A percentile compares a stretch with the other conserved stretches of the same genome.
phyloP scores from a whole-genome alignment of 2,797 vertebrate genomes.

The Liparis tanakae region DNA sequence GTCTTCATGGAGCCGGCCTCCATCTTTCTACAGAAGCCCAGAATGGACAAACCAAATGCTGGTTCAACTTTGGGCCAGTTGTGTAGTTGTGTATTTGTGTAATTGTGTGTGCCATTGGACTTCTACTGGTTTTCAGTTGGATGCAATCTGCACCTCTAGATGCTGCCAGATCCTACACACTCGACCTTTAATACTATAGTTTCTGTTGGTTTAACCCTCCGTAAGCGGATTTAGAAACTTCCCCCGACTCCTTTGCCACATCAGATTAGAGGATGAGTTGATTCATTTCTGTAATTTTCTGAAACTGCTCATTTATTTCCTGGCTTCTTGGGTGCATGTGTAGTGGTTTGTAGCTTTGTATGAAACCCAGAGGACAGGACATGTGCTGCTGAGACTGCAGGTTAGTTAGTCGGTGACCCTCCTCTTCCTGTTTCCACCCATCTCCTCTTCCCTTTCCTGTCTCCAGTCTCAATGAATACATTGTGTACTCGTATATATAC shows the following conservation, averaged over 20 bases:
- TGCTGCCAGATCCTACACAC: neutral
- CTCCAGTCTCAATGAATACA: slow-evolving; percentile 45
- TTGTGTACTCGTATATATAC: slow-evolving; percentile 9
- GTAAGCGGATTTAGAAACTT: neutral
- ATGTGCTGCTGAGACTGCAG: slow-evolving; percentile 42
- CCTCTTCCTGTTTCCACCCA: slow-evolving; percentile 73
- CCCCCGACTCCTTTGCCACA: neutral
- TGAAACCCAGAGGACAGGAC: slow-evolving; percentile 34
- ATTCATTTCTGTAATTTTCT: no score
- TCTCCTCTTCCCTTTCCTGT: slow-evolving; percentile 70
- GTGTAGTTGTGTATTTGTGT: neutral
- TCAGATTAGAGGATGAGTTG: neutral
- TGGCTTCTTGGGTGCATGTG: neutral
- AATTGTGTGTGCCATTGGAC: neutral
- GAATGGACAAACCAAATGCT: neutral
- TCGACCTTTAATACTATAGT: neutral
- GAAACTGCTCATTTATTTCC: neutral
- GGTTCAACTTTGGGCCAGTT: neutral
- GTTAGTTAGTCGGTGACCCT: slow-evolving; percentile 49
- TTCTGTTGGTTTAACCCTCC: neutral
- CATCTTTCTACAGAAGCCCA: neutral
- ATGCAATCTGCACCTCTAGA: neutral
- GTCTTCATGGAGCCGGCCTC: no score
- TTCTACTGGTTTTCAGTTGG: neutral
- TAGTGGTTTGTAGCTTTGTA: slow-evolving; percentile 12